Evolutionary conservation across 2,113 vertebrate genomes (phyloP), one percentile per base, ranked within the genome.

Genomic region (Rana temporaria): DNA sequence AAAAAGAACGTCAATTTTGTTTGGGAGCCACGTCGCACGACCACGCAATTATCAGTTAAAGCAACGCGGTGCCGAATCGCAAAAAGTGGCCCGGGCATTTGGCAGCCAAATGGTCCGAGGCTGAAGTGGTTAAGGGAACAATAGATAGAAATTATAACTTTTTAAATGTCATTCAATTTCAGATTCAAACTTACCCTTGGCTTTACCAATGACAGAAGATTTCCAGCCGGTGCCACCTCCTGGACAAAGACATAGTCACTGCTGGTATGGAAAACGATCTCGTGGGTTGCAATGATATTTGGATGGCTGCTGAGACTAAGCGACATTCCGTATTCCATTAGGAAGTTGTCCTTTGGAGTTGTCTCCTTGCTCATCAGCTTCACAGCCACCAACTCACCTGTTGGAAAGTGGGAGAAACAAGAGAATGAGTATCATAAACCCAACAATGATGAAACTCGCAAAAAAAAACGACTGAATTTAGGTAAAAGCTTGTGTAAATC

Each of bases 381-480:
- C 87, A 98, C 93, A 2, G 96, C 97, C 95, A 98, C 94, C 15
- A 93, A 90, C 0, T 96, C 97, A 38, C 96, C 96, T 96, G 86
- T 67, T 48, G 7, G 8, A 22, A 19, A 20, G 59, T 11, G 11
- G n/a, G 19, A 20, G 9, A 30, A 30, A 30, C 1, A 7, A 20
- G 18, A n/a, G 4, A 8, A 11, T 12, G 16, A 69, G 18, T 20
- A 12, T 52, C 8, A 69, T 12, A n/a, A n/a, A 20, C 19, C n/a
- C 17, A 69, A 52, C n/a, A n/a, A n/a, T n/a, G n/a, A n/a, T n/a
- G n/a, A 22, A 14, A n/a, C n/a, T n/a, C n/a, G n/a, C n/a, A 19
- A 12, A 2, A 69, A 6, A n/a, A 18, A 2, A 4, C 22, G 0
- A 24, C 14, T 24, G 16, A 16, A 18, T 19, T 6, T 18, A 8